Base-by-base conservation (phyloP, 2,797 vertebrate species). In the Premnoplex brunnescens region DNA sequence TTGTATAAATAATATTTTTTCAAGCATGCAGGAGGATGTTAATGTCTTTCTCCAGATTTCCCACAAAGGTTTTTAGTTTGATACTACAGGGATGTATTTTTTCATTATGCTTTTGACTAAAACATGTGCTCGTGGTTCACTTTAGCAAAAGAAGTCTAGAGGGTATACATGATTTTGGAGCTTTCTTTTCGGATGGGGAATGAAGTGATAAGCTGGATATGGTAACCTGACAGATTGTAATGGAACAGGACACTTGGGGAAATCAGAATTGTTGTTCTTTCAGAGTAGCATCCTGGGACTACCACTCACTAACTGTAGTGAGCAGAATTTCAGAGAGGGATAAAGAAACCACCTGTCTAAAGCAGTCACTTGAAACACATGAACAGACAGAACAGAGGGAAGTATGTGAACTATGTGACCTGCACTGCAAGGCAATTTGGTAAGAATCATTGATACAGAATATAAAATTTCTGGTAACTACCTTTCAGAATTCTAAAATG, bases 371-470 rank as follows among this genome's bases (percentile, higher is more conserved):
- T 17, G 56, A 91, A 96, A 77, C 84, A 68, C 30, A 49, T 67
- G 78, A 91, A 64, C 71, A 89, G 75, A 67, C 32, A 30, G 59
- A 82, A 60, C 52, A 91, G 83, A 60, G 54, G 43, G 69, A 52
- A 93, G 41, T 71, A 28, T 67, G 49, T 80, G 86, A 96, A 91
- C 73, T 77, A 6, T 52, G 49, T 72, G 74, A 95, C 94, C 88
- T 85, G 36, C 87, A 64, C 68, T 89, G 64, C 43, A 46, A 85
- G 63, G 77, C 81, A 92, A 59, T 95, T 87, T 73, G 56, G 22
- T 89, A 74, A 76, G 56, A 94, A 64, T 80, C 63, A 55, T 60
- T 91, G 88, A 44, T 95, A 89, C 26, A 90, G 88, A 96, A 74
- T 81, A 89, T 3, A 74, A 49, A 43, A 71, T 94, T 95, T 92